A percentile compares a stretch with the other conserved stretches of the same genome.
These are phyloP conservation scores for Oreochromis grahami DNA, from an alignment of 2,797 vertebrate species.

Conservation along the genomic window DNA sequence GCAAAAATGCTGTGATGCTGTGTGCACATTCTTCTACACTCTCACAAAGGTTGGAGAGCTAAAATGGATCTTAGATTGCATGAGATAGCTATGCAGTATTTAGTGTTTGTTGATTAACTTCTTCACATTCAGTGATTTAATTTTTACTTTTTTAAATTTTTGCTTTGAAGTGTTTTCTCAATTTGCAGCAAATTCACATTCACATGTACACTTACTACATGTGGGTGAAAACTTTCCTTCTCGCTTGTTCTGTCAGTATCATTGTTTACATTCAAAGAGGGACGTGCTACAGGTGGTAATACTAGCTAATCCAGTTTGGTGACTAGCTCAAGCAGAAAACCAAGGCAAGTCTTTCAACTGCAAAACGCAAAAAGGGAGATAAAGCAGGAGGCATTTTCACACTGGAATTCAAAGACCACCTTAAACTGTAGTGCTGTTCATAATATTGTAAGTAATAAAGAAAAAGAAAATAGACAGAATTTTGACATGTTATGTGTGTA, in stretches of 20 bases:
- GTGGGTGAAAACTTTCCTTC: background rate
- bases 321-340: background rate
- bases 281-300: background rate
- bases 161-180: background rate
- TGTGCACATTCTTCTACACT: background rate
- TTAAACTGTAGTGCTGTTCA: background rate
- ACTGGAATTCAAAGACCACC: background rate
- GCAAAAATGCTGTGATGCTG: background rate
- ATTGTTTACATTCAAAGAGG: background rate
- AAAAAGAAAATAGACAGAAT: background rate
- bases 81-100: background rate
- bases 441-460: background rate
- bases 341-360: background rate
- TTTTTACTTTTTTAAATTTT: background rate
- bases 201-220: background rate
- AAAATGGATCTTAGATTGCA: background rate
- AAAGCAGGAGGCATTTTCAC: background rate
- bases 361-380: background rate
- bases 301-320: conserved; percentile 20
- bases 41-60: background rate
- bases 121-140: background rate
- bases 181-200: background rate
- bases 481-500: background rate
- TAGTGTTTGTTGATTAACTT: background rate
- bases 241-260: background rate